phyloP scores from a whole-genome alignment of 2,888 invertebrate genomes.

The Cryptus viduatorius region DNA sequence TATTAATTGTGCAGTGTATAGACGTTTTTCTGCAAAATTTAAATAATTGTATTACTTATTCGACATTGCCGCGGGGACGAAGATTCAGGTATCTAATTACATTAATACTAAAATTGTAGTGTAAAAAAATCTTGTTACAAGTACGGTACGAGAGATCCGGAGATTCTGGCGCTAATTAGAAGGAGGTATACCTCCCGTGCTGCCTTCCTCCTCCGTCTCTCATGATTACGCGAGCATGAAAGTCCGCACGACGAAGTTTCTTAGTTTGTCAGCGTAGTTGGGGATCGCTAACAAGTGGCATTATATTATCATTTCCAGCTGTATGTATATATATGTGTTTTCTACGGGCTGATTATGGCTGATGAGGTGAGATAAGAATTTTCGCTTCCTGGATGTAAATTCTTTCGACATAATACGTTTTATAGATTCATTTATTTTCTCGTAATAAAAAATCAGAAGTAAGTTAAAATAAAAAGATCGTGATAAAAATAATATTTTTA shows the following conservation, averaged over 20 bases:
- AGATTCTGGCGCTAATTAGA: conserved; percentile 44
- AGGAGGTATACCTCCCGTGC: neutral
- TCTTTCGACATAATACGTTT: conserved; percentile 15
- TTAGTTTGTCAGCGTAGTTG: conserved; percentile 15
- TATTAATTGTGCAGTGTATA: neutral
- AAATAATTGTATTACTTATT: neutral
- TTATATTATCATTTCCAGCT: conserved; percentile 20
- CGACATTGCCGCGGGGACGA: neutral
- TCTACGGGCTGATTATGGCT: conserved; percentile 7
- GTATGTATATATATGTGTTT: neutral
- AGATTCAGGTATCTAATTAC: conserved; percentile 2
- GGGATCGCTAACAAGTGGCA: conserved; percentile 17
- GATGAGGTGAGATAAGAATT: conserved; percentile 35
- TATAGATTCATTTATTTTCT: neutral
- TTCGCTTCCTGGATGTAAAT: conserved; percentile 31
- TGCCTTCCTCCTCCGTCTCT: neutral
- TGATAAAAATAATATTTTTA: neutral
- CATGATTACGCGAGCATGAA: conserved; percentile 50
- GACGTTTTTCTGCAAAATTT: neutral
- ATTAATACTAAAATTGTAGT: conserved; percentile 5
- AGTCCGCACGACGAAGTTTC: conserved; percentile 24
- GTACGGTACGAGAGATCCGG: conserved; percentile 30
- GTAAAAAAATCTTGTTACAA: conserved; percentile 8
- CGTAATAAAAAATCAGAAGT: neutral
- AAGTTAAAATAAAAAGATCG: neutral